phyloP scores from a whole-genome alignment of 2,888 invertebrate genomes.

The Cephus rjabovi region DNA sequence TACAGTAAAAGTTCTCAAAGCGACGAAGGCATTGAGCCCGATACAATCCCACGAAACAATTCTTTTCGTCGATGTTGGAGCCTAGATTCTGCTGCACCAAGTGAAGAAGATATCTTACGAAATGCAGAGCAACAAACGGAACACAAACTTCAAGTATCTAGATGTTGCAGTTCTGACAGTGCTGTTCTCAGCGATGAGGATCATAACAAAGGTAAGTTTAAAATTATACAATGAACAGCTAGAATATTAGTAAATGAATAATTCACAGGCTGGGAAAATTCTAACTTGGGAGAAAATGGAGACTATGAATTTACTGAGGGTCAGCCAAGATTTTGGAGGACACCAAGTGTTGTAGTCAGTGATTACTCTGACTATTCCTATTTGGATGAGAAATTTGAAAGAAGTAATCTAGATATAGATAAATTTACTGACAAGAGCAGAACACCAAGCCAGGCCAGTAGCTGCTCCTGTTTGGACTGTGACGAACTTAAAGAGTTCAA shows the following conservation, averaged over 20 bases:
- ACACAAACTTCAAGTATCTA: conserved; percentile 57
- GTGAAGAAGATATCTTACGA: conserved; percentile 65
- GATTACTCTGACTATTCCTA: conserved; percentile 83
- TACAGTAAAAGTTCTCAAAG: conserved; percentile 56
- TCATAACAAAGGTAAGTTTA: conserved; percentile 52
- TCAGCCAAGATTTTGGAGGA: conserved; percentile 74
- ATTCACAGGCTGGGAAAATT: conserved; percentile 50
- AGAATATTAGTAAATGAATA: neutral
- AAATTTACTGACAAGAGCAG: conserved; percentile 51
- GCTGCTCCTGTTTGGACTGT: conserved; percentile 60
- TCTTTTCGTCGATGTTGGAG: conserved; percentile 63
- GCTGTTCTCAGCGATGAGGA: conserved; percentile 70
- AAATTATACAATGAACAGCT: neutral
- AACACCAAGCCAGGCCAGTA: conserved; percentile 55
- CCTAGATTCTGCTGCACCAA: conserved; percentile 70
- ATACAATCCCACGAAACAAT: conserved; percentile 35
- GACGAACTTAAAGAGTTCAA: conserved; percentile 52
- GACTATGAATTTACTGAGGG: conserved; percentile 55
- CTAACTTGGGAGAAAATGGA: conserved; percentile 43
- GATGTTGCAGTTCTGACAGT: conserved; percentile 69
- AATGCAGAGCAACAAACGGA: conserved; percentile 34
- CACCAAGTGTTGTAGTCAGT: conserved; percentile 88
- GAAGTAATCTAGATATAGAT: conserved; percentile 57
- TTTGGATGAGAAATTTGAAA: conserved; percentile 57
- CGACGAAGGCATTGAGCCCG: conserved; percentile 61